A percentile compares a stretch with the other conserved stretches of the same genome.
Conservation (phyloP, 2,113 vertebrate species). For the Anser brachyrhynchus region DNA sequence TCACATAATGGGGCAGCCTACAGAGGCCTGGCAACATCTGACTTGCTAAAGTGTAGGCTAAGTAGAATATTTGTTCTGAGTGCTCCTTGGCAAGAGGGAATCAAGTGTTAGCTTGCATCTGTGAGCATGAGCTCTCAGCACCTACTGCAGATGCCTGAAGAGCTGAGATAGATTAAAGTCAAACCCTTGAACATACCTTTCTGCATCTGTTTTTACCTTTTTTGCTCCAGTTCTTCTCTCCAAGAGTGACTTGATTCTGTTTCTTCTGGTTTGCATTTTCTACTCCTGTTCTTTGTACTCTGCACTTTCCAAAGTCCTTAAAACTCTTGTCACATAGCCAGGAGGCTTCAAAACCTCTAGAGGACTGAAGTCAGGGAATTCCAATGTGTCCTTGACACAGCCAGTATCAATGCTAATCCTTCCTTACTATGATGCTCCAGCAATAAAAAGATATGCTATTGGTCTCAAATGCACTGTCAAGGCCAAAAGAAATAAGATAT, state of each 20-base stretch:
- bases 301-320: not conserved
- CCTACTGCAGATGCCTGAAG: not conserved
- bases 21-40: not conserved
- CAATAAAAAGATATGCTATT: not conserved
- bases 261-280: not conserved
- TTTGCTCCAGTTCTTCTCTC: rapidly evolving
- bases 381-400: not conserved
- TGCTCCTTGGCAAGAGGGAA: not conserved
- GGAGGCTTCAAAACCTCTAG: not conserved
- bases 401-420: not conserved
- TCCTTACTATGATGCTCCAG: not conserved
- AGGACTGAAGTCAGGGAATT: not conserved
- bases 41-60: not conserved
- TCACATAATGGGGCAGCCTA: not conserved
- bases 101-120: not conserved
- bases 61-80: not conserved
- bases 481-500: not conserved
- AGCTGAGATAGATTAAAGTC: not conserved
- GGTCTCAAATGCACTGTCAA: not conserved
- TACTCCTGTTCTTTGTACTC: not conserved
- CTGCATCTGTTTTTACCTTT: not conserved
- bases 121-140: not conserved
- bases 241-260: not conserved
- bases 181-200: not conserved
- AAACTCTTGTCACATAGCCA: not conserved